These are phyloP conservation scores for Lacanobia wlatinum DNA, from an alignment of 2,888 invertebrate genomes.

Conservation along the genomic window DNA sequence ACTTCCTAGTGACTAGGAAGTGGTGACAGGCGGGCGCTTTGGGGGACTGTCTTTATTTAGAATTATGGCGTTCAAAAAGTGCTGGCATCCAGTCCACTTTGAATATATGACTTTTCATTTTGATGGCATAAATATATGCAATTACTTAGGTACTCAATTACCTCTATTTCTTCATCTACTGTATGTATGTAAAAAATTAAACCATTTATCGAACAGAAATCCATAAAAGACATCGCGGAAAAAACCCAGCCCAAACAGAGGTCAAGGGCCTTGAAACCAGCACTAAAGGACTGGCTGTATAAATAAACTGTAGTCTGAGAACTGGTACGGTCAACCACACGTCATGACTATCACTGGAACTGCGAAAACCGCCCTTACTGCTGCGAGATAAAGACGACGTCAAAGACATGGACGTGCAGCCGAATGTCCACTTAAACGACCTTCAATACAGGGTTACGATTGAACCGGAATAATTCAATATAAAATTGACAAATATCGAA, in stretches of 20 bases:
- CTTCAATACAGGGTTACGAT: conserved; percentile 15
- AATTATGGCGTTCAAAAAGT: too few species aligned
- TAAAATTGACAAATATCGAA: conserved; percentile 1
- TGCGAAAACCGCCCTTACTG: neutral
- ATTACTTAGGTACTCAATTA: too few species aligned
- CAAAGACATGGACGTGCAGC: neutral
- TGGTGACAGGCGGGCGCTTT: too few species aligned
- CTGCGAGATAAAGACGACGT: neutral
- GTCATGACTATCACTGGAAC: neutral
- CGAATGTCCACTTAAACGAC: neutral
- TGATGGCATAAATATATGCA: too few species aligned
- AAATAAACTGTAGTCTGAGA: neutral
- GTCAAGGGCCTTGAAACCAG: conserved; percentile 31
- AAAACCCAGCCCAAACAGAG: conserved; percentile 9
- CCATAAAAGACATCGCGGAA: conserved; percentile 1
- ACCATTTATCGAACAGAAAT: neutral
- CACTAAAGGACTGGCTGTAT: neutral
- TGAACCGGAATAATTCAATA: conserved; percentile 15
- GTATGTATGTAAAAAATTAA: neutral
- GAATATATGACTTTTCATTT: too few species aligned
- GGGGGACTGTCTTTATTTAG: too few species aligned
- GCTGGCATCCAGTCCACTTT: too few species aligned
- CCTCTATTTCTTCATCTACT: neutral
- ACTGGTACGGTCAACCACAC: conserved; percentile 3
- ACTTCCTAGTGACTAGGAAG: too few species aligned